Base-by-base conservation (phyloP, 1,140 invertebrate genomes). In the Penaeus indicus region DNA sequence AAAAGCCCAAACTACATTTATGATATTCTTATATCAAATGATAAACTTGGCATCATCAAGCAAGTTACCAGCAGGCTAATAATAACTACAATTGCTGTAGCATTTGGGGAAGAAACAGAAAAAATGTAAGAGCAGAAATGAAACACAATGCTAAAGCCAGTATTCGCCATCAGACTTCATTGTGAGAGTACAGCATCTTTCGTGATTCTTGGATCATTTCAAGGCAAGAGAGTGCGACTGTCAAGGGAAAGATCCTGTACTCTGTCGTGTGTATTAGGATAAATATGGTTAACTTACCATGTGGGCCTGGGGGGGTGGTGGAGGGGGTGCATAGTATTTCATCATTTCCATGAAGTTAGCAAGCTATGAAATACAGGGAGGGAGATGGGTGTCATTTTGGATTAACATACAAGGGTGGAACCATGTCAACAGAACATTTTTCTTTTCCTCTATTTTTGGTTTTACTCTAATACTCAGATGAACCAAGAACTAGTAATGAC, bases 281-380 rank as follows among this genome's bases (percentile, higher is more conserved):
- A 64, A 61, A 89, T 27, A 83, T 64, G 79, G 80, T 61, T 60
- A 61, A 89, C 90, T 90, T 87, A 90, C 90, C 90, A 90, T 89
- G 79, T 89, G 85, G 67, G 90, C 79, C 79, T 90, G 90, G 63
- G 90, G 90, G 78, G 90, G 81, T 72, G 89, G 89, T 84, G 90
- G 90, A 78, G 90, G 87, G 81, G 87, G 90, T 60, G 90, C 90
- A 89, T 90, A 90, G 87, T 90, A 90, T 88, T 90, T 90, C 90
- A 90, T 90, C 90, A 90, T 90, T 83, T 90, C 90, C 90, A 90
- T 90, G 84, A 90, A 89, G 82, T 86, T 90, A 86, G 90, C 90
- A 86, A 90, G 90, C 90, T 90, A 90, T 86, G 82, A 77, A 64
- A 83, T 75, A 86, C 47, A 78, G 42, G 86, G 87, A 64, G 79